Evolutionary conservation across 2,797 vertebrate species (phyloP), one percentile per base, ranked within the genome.

Genomic region (Alfaro cultratus): DNA sequence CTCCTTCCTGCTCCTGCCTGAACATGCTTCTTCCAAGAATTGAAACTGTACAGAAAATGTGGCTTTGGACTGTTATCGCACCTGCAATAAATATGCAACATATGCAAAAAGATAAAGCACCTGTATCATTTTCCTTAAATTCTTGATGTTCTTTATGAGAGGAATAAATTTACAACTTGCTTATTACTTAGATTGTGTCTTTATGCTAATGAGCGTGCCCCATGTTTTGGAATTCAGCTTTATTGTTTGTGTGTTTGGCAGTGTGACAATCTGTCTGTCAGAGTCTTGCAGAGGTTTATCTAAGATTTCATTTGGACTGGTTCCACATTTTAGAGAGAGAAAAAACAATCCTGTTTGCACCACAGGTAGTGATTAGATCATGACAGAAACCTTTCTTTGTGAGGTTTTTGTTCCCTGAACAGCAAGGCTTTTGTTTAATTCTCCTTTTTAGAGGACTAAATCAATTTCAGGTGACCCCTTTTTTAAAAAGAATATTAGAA

Each of bases 261-360:
- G 85, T 73, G 74, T 85, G 81, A 80, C 80, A 80, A 10, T 55
- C 31, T 68, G 18, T 41, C 18, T 26, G 2, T 46, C 46, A 53
- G 16, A 0, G n/a, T 60, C 45, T 64, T 75, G 43, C 1, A 23
- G 12, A 74, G 21, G 36, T 76, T 75, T 0, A 8, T 85, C 73
- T 84, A 74, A 83, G 79, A 81, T 91, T 91, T 89, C 90, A 87
- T 41, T 10, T 62, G 21, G 49, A 49, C 64, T 41, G 49, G 76
- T 70, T 71, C 64, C 34, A 39, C 64, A 10, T 3, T 49, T 75
- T 41, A 72, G 41, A 80, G 72, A 78, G 49, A 75, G 74, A 34
- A 41, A 41, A 77, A 80, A 78, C 76, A 80, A 85, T 81, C 41
- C 73, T 79, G 0, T 34, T 81, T 73, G 15, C 81, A 51, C 72